Base-by-base conservation (phyloP, 1,140 invertebrate species). In the Bombus vancouverensis region DNA sequence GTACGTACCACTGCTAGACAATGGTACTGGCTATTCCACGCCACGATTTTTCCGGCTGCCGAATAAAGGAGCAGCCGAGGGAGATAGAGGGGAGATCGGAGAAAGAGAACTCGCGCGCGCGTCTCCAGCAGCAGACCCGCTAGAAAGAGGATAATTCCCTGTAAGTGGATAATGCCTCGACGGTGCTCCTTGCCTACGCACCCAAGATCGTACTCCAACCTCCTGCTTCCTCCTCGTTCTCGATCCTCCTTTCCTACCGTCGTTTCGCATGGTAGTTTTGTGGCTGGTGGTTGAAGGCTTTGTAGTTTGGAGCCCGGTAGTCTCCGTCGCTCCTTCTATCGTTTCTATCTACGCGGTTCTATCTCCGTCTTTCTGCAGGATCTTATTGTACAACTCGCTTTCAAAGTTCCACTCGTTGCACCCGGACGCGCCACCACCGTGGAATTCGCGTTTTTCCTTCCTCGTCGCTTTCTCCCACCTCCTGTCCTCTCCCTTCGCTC, bases 111-210 rank as follows among this genome's bases (percentile, higher is more conserved):
- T 75, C 75, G 59, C 75, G 75, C 75, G 89, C 88, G 83, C 70
- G 71, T 79, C 66, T 87, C 73, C 85, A 76, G 22, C 76, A 71
- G 77, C 76, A 71, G 74, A 84, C 71, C 89, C 86, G 71, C 83
- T 76, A 72, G 85, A 79, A 87, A 85, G 81, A 91, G 91, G 90
- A 94, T 94, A 93, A 93, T 94, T 94, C 91, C 89, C 92, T 91
- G 89, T 94, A 94, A 94, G 93, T 94, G 93, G 93, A 94, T 94
- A 94, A 94, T 94, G 91, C 89, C 90, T 89, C 74, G 81, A 57
- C 86, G 73, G 59, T 86, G 91, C 92, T 92, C 90, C 92, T 92
- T 92, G 92, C 87, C 89, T 93, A 93, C 92, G 91, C 92, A 92
- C 77, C 82, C 75, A 68, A 81, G 76, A 91, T 90, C 85, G 75